Base-by-base conservation (phyloP, 2,888 invertebrate species). In the Callosobruchus maculatus region DNA sequence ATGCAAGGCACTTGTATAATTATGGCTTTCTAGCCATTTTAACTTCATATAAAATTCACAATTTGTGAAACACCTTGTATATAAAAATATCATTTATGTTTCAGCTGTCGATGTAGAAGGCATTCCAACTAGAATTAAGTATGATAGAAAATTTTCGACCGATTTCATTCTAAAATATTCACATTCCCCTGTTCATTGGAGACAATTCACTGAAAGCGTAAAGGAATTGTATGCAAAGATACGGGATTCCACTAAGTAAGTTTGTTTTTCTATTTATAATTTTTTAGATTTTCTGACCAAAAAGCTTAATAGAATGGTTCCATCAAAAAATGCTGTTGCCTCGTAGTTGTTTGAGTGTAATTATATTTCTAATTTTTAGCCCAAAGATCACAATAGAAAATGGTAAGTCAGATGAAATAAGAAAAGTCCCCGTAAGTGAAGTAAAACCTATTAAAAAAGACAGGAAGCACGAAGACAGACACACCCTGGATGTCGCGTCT, bases 101-200 rank as follows among this genome's bases (percentile, higher is more conserved):
- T 49, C 81, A 93, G 92, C 92, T 82, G 89, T 93, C 22, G 88
- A 88, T 70, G 86, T 90, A 66, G 89, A 89, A 77, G 92, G 92
- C 22, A 86, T 87, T 30, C 90, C 92, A 0, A 80, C 90, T 88
- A 83, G 86, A 88, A 78, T 91, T 85, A 81, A 88, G 88, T 82
- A 85, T 85, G 80, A 87, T 86, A 79, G 85, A 85, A 80, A 88
- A 85, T 84, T 88, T 87, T 81, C 85, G 81, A 75, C 84, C 81
- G 79, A 89, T 83, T 77, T 84, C 83, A 72, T 85, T 81, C 20
- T 82, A 70, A 84, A 86, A 79, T 83, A 86, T 80, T 82, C 85
- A 21, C 76, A 83, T 79, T 78, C 84, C 75, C 79, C 85, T 73
- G 75, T 82, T 0, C 83, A 86, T 75, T 86, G 86, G 85, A 82